Conservation (phyloP, 2,888 invertebrate genomes). For the Penaeus monodon region DNA sequence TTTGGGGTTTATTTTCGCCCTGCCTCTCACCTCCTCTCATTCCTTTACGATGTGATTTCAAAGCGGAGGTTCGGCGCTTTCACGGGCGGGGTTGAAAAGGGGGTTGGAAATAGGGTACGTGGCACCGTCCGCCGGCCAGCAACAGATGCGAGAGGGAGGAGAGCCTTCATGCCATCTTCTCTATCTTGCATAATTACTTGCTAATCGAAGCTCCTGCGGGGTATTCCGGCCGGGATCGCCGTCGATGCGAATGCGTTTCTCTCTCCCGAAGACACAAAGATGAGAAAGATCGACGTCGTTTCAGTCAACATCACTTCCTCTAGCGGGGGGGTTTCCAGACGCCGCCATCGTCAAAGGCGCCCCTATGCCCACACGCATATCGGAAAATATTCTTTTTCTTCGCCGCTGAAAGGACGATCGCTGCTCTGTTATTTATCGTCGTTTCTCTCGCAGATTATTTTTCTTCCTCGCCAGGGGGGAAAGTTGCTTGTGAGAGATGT, state of each 20-base stretch:
- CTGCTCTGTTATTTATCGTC: background rate
- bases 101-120: background rate
- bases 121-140: constrained; percentile 9
- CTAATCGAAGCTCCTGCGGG: constrained; percentile 15
- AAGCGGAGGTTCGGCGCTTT: no score
- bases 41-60: rapidly evolving
- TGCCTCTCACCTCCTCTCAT: no score
- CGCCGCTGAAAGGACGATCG: background rate
- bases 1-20: no score
- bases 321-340: background rate
- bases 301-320: constrained; percentile 1
- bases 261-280: constrained; percentile 9
- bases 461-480: background rate
- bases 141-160: constrained; percentile 8
- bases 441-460: background rate
- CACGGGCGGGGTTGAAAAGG: background rate
- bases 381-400: background rate
- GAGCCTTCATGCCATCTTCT: constrained; percentile 21
- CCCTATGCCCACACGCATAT: background rate
- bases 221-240: constrained; percentile 20
- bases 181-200: constrained; percentile 30
- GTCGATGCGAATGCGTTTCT: background rate
- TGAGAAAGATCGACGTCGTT: background rate
- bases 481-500: background rate
- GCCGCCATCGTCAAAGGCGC: background rate